Evolutionary conservation across 2,888 invertebrate genomes (phyloP), one percentile per base, ranked within the genome.

Genomic region (Lamproptera curius): DNA sequence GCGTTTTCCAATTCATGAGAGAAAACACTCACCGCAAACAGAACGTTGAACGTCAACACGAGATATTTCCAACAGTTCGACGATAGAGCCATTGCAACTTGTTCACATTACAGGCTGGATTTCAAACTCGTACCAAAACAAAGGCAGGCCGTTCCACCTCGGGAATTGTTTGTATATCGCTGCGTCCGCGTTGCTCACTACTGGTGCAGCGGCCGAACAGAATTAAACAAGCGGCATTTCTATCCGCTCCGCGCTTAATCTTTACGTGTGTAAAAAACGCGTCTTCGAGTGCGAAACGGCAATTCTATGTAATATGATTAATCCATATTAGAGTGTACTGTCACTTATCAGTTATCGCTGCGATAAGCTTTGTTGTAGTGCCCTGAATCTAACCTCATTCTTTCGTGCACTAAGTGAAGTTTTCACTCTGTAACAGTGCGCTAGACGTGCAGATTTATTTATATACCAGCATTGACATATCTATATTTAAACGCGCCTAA

Each of bases 31-130:
- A 88, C 88, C 46, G 80, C 87, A 62, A 88, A 86, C 57, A 88
- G 62, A 35, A 85, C 67, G 57, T 88, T 87, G 73, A 83, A 88
- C 56, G 76, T 77, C 63, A 88, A 62, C 63, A 88, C 86, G 16
- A 88, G 70, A 70, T 87, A 87, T 74, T 87, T 86, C 84, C 87
- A 87, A 63, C 87, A 86, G 65, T 82, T 87, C 49, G 85, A 78
- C 23, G 86, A 84, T 52, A 87, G 64, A 56, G 78, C 81, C 88
- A 88, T 88, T 70, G 61, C 57, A n/a, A n/a, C 44, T 60, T 63
- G 70, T 76, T 85, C 82, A 85, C 85, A 85, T 85, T 66, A 31
- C 31, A 73, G 63, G 75, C 76, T 70, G 74, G 71, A 75, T 71
- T 76, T 65, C 60, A 68, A 74, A 76, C 69, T 67, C 63, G 64